Base-by-base conservation (phyloP, 2,888 invertebrate genomes). In the Callyntrura sp. region DNA sequence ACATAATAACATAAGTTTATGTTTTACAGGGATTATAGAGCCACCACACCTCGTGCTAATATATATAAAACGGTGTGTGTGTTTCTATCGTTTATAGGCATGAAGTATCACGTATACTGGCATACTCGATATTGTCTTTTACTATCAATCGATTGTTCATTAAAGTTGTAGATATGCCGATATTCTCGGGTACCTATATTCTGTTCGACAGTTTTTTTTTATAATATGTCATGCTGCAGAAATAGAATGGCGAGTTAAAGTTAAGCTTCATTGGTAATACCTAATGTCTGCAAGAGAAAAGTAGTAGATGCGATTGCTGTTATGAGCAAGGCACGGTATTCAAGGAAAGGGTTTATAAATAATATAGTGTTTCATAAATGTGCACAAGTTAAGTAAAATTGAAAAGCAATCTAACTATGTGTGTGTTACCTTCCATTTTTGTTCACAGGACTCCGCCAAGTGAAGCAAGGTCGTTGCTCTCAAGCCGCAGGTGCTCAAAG, bases 401-500 rank as follows among this genome's bases (percentile, higher is more conserved):
- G 68, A 45, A 70, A 73, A 73, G 45, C 17, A 73, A 17, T 45
- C 73, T 48, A 73, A 78, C 17, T 45, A 45, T 70, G 51, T 45
- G n/a, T n/a, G n/a, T n/a, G n/a, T 76, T 85, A 12, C 20, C 17
- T 76, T 81, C 73, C 85, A 70, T 65, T 89, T 81, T 76, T 57
- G 28, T 76, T 87, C 85, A n/a, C 81, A 92, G 92, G 92, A 68
- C 90, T 92, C 35, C 87, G 92, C 14, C 85, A 91, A 57, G 82
- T 92, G 35, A 91, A 90, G 60, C 78, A 91, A 79, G 92, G 92
- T 48, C 90, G 88, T 83, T 92, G 92, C 85, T 76, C 83, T 23
- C 88, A 87, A 60, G 55, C 90, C 35, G 20, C 90, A 62, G 85
- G 90, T 51, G 85, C 90, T 17, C 55, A 45, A 9, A 81, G 68